Evolutionary conservation across 2,888 invertebrate genomes (phyloP).

Genomic region (Zhengitettix transpicula): DNA sequence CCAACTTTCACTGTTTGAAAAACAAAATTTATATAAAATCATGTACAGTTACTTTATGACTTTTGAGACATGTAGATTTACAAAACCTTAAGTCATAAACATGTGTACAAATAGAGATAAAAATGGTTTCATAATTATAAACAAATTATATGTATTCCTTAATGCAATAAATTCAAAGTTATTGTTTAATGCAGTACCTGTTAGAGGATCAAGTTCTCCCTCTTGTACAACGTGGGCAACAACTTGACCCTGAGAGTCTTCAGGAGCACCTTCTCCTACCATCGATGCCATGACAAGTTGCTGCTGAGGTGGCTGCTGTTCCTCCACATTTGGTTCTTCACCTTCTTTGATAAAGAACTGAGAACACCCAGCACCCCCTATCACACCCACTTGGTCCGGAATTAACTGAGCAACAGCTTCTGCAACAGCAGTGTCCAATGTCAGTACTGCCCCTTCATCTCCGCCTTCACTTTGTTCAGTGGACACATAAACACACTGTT

Average conservation of each 20-base stretch:
- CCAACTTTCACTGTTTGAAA: too few relatives aligned
- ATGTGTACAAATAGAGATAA: too few relatives aligned
- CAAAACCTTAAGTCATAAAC: too few relatives aligned
- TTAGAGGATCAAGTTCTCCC: slow-evolving; percentile 68
- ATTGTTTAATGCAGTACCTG: neutral
- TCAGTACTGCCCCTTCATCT: slow-evolving; percentile 25
- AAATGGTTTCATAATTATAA: too few relatives aligned
- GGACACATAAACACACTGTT: slow-evolving; percentile 49
- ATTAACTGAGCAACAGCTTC: slow-evolving; percentile 37
- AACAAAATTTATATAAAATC: too few relatives aligned
- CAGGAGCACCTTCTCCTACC: slow-evolving; percentile 4
- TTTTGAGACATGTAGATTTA: too few relatives aligned
- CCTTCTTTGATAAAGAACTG: slow-evolving; percentile 28
- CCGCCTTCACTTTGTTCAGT: slow-evolving; percentile 34
- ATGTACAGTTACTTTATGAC: too few relatives aligned
- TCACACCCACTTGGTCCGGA: slow-evolving; percentile 30
- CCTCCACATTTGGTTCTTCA: slow-evolving; percentile 19
- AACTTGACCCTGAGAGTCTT: slow-evolving; percentile 43
- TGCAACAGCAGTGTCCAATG: slow-evolving; percentile 24
- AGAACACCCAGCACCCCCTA: slow-evolving; percentile 2
- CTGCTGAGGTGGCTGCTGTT: slow-evolving; percentile 19
- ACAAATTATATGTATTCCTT: too few relatives aligned
- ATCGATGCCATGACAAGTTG: slow-evolving; percentile 9
- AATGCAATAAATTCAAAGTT: too few relatives aligned
- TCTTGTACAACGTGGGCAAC: slow-evolving; percentile 76